Evolutionary conservation across 2,888 invertebrate species (phyloP), one percentile per base, ranked within the genome.

Genomic region (Pseudolycoriella hygida): DNA sequence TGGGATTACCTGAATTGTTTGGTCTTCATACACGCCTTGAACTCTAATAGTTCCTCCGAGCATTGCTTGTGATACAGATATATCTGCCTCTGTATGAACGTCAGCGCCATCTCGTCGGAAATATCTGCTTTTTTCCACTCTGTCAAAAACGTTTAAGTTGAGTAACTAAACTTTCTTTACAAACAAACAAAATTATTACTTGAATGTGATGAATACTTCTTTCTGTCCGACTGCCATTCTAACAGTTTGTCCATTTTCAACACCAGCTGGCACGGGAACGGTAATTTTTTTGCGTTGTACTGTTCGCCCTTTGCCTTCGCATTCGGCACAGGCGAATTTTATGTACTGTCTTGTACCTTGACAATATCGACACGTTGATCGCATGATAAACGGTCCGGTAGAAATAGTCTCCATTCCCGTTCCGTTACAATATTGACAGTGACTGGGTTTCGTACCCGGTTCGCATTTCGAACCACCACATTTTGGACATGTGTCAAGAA

Each of bases 211-310:
- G 60, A 94, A 97, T 14, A 97, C 66, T 64, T 97, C 96, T 58
- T 85, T 85, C 54, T 72, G 77, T 12, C 93, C 94, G 1, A 97
- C 83, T 5, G 84, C 74, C 82, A 98, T 86, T 46, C 97, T 76
- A 3, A 98, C 81, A 0, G 94, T 94, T 65, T 99, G 97, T 0
- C 96, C 96, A 62, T 98, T 89, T 61, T 97, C 94, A 6, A 98
- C 89, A 15, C 89, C 90, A 43, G 81, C 93, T 11, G 98, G 98
- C 3, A 98, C 92, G 0, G 94, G 92, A 1, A 98, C 88, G 0
- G 82, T 85, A 2, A 97, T 73, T 57, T 78, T 84, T 60, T 83
- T 87, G 30, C 87, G 75, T 69, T 94, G 90, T 59, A 90, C 83
- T 42, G 80, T 75, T 56, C 80, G 79, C 1, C 94, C 98, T 64